phyloP scores from a whole-genome alignment of 2,797 vertebrate species.

The Lepus townsendii region DNA sequence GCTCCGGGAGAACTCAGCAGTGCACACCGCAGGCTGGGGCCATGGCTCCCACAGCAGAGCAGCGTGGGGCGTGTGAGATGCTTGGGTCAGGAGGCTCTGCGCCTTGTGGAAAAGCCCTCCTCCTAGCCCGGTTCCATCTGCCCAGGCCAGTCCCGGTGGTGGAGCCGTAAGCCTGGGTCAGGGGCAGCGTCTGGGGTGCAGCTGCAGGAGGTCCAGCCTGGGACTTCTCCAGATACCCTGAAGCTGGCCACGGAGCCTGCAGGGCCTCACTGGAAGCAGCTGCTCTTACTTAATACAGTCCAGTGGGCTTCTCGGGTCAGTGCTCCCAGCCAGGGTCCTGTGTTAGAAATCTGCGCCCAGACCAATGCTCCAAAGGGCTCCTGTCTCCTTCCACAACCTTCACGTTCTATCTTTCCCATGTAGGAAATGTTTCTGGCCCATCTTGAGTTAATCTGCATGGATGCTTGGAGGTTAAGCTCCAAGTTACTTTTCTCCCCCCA shows the following conservation, averaged over 20 bases:
- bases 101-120: background rate
- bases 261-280: background rate
- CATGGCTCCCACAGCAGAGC: background rate
- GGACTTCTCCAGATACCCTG: background rate
- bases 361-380: background rate
- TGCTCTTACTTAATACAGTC: conserved; percentile 4
- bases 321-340: background rate
- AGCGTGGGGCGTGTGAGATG: background rate
- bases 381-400: background rate
- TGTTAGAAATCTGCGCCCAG: background rate
- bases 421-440: background rate
- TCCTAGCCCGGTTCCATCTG: background rate
- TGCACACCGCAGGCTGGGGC: conserved; percentile 5
- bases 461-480: background rate
- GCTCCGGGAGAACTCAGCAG: conserved; percentile 62
- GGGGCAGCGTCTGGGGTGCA: background rate
- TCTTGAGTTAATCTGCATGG: conserved; percentile 38
- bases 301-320: background rate
- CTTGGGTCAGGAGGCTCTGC: background rate
- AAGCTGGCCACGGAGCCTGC: background rate
- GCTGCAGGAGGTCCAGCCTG: background rate
- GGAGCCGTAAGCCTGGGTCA: background rate
- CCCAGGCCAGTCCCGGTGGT: too few species aligned
- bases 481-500: background rate
- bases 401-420: background rate